Evolutionary conservation across 1,140 invertebrate genomes (phyloP).

Genomic region (Protaetia brevitarsis): DNA sequence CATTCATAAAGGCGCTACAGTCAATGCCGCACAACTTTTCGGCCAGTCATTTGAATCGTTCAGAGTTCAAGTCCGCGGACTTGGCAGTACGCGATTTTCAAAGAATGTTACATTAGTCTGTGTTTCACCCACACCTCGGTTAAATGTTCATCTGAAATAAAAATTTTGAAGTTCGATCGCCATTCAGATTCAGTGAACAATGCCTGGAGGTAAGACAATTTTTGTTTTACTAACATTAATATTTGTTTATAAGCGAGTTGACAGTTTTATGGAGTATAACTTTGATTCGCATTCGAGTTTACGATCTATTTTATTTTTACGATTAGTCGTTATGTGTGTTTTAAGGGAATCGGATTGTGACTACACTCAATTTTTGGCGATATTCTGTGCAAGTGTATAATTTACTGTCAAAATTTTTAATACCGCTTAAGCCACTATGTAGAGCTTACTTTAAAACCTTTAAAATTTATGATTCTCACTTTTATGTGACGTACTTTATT

Average conservation of each 20-base stretch:
- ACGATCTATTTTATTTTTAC: background rate
- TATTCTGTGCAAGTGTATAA: background rate
- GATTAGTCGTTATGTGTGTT: background rate
- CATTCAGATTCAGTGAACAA: slow-evolving; percentile 5
- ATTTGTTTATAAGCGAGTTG: background rate
- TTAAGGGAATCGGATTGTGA: background rate
- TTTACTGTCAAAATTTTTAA: too few relatives aligned
- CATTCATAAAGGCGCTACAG: slow-evolving; percentile 10
- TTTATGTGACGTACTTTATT: too few relatives aligned
- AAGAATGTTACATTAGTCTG: slow-evolving; percentile 6
- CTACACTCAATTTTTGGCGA: background rate
- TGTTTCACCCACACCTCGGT: slow-evolving; percentile 7
- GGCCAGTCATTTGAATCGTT: background rate
- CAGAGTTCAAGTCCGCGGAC: background rate
- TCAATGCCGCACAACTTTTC: background rate
- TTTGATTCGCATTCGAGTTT: background rate
- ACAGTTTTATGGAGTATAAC: background rate
- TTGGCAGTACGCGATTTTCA: slow-evolving; percentile 10
- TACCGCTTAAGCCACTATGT: too few relatives aligned
- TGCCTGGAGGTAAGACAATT: background rate
- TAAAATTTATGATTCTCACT: too few relatives aligned
- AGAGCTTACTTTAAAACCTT: too few relatives aligned
- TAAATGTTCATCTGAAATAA: background rate
- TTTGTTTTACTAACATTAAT: background rate
- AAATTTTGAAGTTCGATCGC: background rate